Base-by-base conservation (phyloP, 2,888 invertebrate genomes). In the Capitulum mitella region DNA sequence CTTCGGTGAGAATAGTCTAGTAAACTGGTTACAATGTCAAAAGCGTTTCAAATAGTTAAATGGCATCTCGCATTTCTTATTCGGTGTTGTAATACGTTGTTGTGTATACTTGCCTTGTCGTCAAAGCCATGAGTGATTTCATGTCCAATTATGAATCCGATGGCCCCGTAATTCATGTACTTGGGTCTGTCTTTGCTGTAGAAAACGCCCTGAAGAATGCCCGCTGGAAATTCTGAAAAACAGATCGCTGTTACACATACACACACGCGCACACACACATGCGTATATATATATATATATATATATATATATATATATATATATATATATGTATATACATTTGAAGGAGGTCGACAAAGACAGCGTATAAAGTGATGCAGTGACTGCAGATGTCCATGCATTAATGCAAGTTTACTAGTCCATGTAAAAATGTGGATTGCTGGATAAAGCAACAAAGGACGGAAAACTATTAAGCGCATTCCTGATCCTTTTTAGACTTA, bases 81-180 rank as follows among this genome's bases (percentile, higher is more conserved):
- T n/a, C n/a, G n/a, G n/a, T n/a, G n/a, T n/a, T n/a, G n/a, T n/a
- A n/a, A n/a, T n/a, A n/a, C n/a, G n/a, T n/a, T n/a, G n/a, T 6
- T 14, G 46, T 46, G 46, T 6, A 46, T 14, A 74, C 81, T 81
- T 85, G 88, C 89, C 87, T 92, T 92, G 84, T 93, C 93, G 84
- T 94, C 94, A 83, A 94, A 95, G 22, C 94, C 94, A 84, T 95
- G 95, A 0, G 94, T 95, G 78, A 96, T 94, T 87, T 95, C 95
- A 84, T 95, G 95, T 0, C 95, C 95, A 83, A 95, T 95, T 5
- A 95, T 93, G 84, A 93, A 94, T 5, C 95, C 95, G 81, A 96
- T 95, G 3, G 93, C 93, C 37, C 94, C 95, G 83, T 93, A 95
- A 86, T 95, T 95, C 92, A 95, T 92, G 85, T 95, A 97, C 82